Evolutionary conservation across 2,113 vertebrate species (phyloP).

Genomic region (Elgaria multicarinata): DNA sequence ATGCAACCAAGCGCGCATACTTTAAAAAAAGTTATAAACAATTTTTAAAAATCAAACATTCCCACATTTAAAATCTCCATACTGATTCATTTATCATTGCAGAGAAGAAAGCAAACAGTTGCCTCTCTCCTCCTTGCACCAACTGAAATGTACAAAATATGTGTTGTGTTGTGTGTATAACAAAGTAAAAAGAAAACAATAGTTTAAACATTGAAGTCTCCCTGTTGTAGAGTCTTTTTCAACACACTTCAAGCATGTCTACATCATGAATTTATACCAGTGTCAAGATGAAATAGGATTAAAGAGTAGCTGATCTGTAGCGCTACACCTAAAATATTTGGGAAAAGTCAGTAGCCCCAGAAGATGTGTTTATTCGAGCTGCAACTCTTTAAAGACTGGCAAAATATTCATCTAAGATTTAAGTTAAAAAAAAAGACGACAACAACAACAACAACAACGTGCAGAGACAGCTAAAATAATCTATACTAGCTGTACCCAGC

Average conservation of each 20-base stretch:
- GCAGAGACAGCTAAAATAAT: not conserved
- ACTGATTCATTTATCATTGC: not conserved
- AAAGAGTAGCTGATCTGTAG: not conserved
- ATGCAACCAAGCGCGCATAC: not conserved
- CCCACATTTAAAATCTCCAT: not conserved
- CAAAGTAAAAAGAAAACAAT: not conserved
- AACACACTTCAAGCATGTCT: not conserved
- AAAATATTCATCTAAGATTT: not conserved
- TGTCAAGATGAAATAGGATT: not conserved
- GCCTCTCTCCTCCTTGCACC: not conserved
- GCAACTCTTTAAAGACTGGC: not conserved
- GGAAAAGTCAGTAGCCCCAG: too few species aligned
- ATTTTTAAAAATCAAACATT: too few species aligned
- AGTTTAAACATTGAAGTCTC: not conserved
- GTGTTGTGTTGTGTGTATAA: not conserved
- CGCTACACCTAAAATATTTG: not conserved
- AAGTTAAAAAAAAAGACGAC: not conserved
- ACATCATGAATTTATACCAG: not conserved
- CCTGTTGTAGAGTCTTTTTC: not conserved
- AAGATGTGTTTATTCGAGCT: too few species aligned
- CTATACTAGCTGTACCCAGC: too few species aligned
- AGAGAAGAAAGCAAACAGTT: not conserved
- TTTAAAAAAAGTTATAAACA: not conserved
- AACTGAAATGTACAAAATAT: not conserved
- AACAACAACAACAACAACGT: too few species aligned